Conservation (phyloP, 2,888 invertebrate species). For the Congeria kusceri region DNA sequence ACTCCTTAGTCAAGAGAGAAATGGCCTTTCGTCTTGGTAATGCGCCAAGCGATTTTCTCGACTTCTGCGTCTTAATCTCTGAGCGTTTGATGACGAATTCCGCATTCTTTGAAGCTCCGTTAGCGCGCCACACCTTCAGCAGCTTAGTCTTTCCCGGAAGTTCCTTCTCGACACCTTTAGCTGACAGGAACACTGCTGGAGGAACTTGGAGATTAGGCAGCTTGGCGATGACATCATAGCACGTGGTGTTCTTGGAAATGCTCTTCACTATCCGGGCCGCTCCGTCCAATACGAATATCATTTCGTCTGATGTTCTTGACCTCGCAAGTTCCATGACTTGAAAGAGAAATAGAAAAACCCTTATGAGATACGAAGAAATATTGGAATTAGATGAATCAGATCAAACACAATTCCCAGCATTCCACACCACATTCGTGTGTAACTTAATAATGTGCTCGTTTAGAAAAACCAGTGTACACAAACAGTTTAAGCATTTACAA, state of each 20-base stretch:
- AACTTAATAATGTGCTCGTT: too few species aligned
- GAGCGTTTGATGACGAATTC: conserved; percentile 45
- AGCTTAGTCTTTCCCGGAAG: conserved; percentile 42
- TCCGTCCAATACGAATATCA: conserved; percentile 51
- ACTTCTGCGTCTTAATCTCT: conserved; percentile 15
- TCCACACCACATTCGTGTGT: too few species aligned
- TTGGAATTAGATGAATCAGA: too few species aligned
- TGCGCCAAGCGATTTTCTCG: conserved; percentile 20
- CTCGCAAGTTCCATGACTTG: too few species aligned
- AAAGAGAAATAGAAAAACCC: too few species aligned
- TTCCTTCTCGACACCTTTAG: conserved; percentile 46
- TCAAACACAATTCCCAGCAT: too few species aligned
- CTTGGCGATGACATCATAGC: conserved; percentile 57
- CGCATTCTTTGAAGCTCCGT: conserved; percentile 43
- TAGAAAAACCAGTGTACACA: too few species aligned
- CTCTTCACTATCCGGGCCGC: conserved; percentile 36
- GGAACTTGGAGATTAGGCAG: conserved; percentile 41
- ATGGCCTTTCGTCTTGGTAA: too few species aligned
- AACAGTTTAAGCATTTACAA: too few species aligned
- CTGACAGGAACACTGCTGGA: conserved; percentile 39
- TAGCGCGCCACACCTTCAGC: conserved; percentile 49
- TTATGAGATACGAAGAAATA: too few species aligned
- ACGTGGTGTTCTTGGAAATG: conserved; percentile 56
- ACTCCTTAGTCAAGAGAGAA: too few species aligned
- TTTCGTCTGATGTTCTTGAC: conserved; percentile 14